phyloP scores from a whole-genome alignment of 2,113 vertebrate species.

The Rhizomys pruinosus region DNA sequence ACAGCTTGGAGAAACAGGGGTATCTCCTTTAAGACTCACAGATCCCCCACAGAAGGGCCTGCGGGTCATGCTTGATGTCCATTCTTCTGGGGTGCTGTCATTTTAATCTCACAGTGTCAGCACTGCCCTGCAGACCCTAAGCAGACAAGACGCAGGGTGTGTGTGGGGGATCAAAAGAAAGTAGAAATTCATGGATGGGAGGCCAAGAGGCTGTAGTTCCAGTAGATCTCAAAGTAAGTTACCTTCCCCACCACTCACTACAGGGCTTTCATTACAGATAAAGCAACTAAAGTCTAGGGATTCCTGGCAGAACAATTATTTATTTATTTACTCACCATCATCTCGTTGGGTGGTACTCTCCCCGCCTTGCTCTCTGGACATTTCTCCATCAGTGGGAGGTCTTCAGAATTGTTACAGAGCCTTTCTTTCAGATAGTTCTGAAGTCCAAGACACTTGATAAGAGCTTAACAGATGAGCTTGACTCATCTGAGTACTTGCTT shows the following conservation, averaged over 20 bases:
- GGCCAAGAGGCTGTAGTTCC: fast-evolving
- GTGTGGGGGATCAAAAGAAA: fast-evolving
- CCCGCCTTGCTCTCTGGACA: background rate
- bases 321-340: background rate
- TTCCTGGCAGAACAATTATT: background rate
- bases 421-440: slow-evolving; percentile 2
- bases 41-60: fast-evolving
- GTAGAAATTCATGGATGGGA: fast-evolving
- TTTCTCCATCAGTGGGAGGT: background rate
- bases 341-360: background rate
- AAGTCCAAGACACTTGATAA: slow-evolving; percentile 18
- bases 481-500: no score
- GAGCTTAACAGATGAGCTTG: background rate
- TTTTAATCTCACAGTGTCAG: background rate
- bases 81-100: background rate
- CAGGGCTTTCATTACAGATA: background rate
- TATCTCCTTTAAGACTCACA: fast-evolving
- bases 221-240: fast-evolving
- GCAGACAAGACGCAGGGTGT: background rate
- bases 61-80: background rate
- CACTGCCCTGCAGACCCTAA: background rate
- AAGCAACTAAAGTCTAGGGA: background rate
- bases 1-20: background rate
- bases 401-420: background rate
- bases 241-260: fast-evolving